Conservation (phyloP, 2,797 vertebrate species). For the Coreius guichenoti region DNA sequence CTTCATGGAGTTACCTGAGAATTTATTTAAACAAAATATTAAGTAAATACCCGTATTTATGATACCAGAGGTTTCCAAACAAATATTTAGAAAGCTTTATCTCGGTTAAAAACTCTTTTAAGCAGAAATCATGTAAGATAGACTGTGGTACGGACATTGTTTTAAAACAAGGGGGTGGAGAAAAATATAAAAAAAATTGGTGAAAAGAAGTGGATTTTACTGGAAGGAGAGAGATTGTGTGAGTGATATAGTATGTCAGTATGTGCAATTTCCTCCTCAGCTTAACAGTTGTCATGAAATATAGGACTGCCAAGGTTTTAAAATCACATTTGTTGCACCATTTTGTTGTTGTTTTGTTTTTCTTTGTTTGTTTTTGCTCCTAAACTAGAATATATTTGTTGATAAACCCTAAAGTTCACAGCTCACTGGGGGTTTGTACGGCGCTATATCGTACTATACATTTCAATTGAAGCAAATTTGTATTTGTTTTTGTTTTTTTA, state of each 20-base stretch:
- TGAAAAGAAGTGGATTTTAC: not conserved
- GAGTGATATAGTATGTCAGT: not conserved
- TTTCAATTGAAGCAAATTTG: not conserved
- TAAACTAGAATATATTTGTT: not conserved
- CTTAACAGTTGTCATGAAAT: not conserved
- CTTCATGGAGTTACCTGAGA: not conserved
- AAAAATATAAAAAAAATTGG: not conserved
- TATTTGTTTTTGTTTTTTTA: not conserved
- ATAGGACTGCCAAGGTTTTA: not conserved
- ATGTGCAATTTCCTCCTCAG: constrained; percentile 12
- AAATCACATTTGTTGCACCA: not conserved
- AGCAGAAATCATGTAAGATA: not conserved
- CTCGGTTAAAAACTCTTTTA: not conserved
- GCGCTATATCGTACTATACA: not conserved
- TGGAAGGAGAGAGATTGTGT: not conserved
- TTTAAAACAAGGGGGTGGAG: not conserved
- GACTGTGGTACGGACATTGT: not conserved
- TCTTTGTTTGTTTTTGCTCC: not conserved
- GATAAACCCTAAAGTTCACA: not conserved
- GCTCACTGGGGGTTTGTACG: not conserved
- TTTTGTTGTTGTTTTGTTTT: no score
- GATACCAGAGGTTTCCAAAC: not conserved
- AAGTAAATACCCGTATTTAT: not conserved
- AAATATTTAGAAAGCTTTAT: not conserved
- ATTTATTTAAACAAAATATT: not conserved